Evolutionary conservation across 2,113 vertebrate species (phyloP).

Genomic region (Cnemophilus loriae): DNA sequence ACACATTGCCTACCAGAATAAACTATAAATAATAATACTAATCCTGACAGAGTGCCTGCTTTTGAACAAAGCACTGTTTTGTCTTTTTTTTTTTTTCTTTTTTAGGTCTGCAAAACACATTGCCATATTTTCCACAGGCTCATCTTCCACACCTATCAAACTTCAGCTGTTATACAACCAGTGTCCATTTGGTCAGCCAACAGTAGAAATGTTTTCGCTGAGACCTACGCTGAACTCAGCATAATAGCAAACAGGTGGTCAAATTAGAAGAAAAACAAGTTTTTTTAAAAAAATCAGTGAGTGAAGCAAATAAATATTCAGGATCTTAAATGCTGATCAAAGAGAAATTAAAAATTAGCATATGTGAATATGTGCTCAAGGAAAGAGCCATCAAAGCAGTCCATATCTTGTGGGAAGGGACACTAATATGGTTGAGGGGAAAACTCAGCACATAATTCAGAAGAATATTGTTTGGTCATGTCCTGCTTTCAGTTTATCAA

Average conservation of each 20-base stretch:
- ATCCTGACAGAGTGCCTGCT: neutral
- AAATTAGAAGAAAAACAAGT: constrained; percentile 19
- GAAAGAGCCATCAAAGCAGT: neutral
- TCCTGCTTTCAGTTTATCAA: neutral
- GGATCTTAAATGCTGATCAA: neutral
- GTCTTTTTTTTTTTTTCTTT: neutral
- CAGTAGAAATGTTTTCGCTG: constrained; percentile 44
- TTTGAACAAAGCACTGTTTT: neutral
- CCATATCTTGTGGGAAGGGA: neutral
- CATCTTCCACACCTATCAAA: constrained; percentile 42
- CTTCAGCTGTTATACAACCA: constrained; percentile 37
- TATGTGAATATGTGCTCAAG: neutral
- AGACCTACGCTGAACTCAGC: constrained; percentile 39
- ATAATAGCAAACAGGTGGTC: constrained; percentile 51
- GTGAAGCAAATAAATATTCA: neutral
- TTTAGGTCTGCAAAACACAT: constrained; percentile 21
- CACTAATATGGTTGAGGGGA: neutral
- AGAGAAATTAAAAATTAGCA: neutral
- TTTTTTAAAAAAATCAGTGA: neutral
- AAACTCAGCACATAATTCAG: neutral
- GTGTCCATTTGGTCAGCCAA: constrained; percentile 56
- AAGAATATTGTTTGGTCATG: neutral
- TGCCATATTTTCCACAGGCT: constrained; percentile 34
- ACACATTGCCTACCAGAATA: neutral
- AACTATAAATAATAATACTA: neutral